Percentiles rank a stretch among this genome's conserved stretches.
These are phyloP conservation scores for Eptesicus fuscus DNA, from an alignment of 2,113 vertebrate genomes.

Conservation along the genomic window DNA sequence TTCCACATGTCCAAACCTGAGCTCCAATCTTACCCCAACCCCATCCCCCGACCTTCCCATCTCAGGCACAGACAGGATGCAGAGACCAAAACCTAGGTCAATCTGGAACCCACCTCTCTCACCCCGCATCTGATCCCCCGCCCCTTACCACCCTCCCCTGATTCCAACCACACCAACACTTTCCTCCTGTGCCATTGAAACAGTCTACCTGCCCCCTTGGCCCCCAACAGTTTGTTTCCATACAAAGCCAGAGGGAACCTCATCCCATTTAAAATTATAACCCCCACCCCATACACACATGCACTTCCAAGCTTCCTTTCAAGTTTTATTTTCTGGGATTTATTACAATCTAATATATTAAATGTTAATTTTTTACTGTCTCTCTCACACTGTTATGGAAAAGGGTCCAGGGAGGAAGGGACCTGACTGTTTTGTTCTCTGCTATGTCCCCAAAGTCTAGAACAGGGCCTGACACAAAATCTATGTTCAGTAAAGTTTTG, in stretches of 20 bases:
- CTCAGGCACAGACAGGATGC: neutral
- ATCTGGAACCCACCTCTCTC: neutral
- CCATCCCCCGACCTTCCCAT: neutral
- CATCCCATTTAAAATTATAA: neutral
- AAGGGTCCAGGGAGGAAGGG: too few species aligned
- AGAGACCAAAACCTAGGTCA: neutral
- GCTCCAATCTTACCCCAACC: neutral
- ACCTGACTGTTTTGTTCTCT: too few species aligned
- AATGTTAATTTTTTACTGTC: neutral
- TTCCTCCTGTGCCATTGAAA: neutral
- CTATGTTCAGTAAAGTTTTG: neutral
- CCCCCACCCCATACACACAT: neutral
- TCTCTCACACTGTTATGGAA: neutral
- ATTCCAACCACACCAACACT: neutral
- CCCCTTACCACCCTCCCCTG: neutral
- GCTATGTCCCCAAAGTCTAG: too few species aligned
- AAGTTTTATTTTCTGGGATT: neutral
- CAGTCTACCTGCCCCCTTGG: neutral
- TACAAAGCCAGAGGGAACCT: neutral
- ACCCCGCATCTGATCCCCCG: neutral
- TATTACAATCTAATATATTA: neutral
- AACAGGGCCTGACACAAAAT: neutral
- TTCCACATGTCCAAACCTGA: neutral
- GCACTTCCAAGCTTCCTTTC: too few species aligned
- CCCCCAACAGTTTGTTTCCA: neutral